Percentiles rank a stretch among this genome's conserved stretches.
These are phyloP conservation scores for Enteromius mattozi DNA, from an alignment of 2,797 vertebrate genomes.

Conservation along the genomic window DNA sequence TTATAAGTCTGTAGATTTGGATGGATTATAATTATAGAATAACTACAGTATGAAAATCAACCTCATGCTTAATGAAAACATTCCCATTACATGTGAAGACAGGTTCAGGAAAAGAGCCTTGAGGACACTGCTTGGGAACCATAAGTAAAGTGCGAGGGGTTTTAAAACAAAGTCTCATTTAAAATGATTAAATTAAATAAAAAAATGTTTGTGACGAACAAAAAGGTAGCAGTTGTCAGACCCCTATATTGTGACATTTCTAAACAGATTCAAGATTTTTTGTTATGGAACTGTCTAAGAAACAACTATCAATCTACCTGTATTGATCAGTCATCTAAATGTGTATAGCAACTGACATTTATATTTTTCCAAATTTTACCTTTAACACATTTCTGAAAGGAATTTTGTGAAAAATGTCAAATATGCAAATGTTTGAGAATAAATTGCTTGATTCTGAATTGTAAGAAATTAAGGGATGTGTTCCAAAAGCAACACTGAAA, in stretches of 20 bases:
- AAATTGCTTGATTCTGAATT: neutral
- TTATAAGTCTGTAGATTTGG: neutral
- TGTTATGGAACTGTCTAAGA: neutral
- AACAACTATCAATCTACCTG: neutral
- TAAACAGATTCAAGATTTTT: neutral
- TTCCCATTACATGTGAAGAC: neutral
- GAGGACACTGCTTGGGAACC: neutral
- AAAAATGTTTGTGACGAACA: no score
- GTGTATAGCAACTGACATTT: neutral
- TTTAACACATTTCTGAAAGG: neutral
- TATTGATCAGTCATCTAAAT: neutral
- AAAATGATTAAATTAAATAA: neutral
- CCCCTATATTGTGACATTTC: neutral
- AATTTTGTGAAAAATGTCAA: neutral
- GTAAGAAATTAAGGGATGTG: neutral
- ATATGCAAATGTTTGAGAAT: neutral
- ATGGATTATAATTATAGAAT: neutral
- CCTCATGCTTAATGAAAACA: neutral
- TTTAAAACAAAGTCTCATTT: neutral
- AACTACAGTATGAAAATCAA: neutral
- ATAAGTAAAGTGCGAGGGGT: neutral
- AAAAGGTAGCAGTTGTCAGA: neutral
- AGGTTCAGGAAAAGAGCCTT: neutral
- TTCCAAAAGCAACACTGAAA: neutral
- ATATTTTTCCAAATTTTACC: neutral